Base-by-base conservation (phyloP, 2,888 invertebrate species). In the Cephalotes varians region DNA sequence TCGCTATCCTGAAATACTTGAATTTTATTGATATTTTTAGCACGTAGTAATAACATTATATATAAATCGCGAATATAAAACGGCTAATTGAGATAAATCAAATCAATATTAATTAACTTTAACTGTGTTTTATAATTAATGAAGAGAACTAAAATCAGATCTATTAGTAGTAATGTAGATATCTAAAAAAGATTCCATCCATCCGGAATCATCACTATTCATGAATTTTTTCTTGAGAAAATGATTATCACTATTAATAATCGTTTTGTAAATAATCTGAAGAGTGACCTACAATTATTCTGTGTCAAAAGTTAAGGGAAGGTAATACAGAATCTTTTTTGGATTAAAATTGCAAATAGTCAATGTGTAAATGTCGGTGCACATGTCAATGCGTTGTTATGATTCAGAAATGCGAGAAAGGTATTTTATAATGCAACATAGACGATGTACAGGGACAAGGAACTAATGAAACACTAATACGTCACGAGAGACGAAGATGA, bases 401-500 rank as follows among this genome's bases (percentile, higher is more conserved):
- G 7, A 44, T 71, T 10, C 0, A n/a, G 5, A 73, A 58, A 58
- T 12, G 12, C n/a, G 21, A 18, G 21, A 56, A 54, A 54, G 5
- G 1, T 12, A 56, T 56, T 31, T 21, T 9, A 31, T 15, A 21
- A 40, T 40, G 40, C 2, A 0, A 10, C 1, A n/a, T 25, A n/a
- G 28, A 73, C 21, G n/a, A n/a, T n/a, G n/a, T n/a, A n/a, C n/a
- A n/a, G 28, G 25, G 40, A 71, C 56, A 40, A 21, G 28, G n/a
- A 44, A 64, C 51, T 86, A 82, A 86, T 73, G 77, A 85, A 69
- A 73, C 34, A 73, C 40, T 40, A 25, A n/a, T n/a, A n/a, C n/a
- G 51, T 64, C 58, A 28, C 9, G 34, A 69, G 21, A 79, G 31
- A 85, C 81, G 76, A 65, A 81, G 85, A 85, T 80, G 72, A 87